A percentile compares a stretch with the other conserved stretches of the same genome.
phyloP scores from a whole-genome alignment of 2,113 vertebrate genomes.

The Illadopsis cleaveri region DNA sequence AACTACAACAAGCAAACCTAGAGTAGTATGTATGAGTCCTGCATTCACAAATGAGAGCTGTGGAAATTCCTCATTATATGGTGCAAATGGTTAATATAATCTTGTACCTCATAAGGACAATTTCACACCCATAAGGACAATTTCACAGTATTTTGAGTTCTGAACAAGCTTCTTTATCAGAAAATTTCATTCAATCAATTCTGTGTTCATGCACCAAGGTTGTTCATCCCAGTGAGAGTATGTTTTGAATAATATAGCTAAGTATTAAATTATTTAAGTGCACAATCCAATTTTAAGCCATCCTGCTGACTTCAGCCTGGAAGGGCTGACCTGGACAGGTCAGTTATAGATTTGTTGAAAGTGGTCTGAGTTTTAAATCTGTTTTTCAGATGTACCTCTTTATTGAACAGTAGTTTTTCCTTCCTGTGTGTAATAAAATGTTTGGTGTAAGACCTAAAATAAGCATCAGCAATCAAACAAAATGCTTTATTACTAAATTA shows the following conservation, averaged over 20 bases:
- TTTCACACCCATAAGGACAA: not conserved
- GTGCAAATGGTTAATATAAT: not conserved
- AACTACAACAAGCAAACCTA: not conserved
- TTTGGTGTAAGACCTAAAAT: not conserved
- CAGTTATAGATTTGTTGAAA: not conserved
- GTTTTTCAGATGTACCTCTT: not conserved
- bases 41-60: not conserved
- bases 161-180: not conserved
- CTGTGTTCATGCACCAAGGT: not conserved
- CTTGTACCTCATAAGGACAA: not conserved
- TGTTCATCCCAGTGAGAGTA: not conserved
- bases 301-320: not conserved
- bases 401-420: not conserved
- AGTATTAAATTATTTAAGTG: not conserved
- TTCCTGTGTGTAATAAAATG: not conserved
- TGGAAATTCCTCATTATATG: not conserved
- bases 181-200: not conserved
- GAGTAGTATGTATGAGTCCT: not conserved
- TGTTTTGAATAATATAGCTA: not conserved
- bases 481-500: constrained; percentile 43
- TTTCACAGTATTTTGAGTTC: not conserved
- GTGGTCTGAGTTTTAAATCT: not conserved
- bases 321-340: not conserved
- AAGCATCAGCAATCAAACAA: not conserved
- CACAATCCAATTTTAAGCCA: not conserved